Evolutionary conservation across 2,888 invertebrate species (phyloP), one percentile per base, ranked within the genome.

Genomic region (Elgonia sp.): DNA sequence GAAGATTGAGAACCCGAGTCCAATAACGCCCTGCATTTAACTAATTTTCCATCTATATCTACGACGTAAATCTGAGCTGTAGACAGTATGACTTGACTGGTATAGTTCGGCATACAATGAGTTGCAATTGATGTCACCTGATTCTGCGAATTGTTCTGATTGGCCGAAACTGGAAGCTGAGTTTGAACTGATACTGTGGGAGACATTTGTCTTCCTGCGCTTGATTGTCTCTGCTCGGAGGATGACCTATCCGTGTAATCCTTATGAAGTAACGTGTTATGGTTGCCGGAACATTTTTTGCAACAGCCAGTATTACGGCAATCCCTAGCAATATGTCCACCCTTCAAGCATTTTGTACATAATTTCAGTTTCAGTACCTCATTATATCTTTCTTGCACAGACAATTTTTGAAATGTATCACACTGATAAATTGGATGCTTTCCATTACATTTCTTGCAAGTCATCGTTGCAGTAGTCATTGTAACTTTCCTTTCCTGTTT

Each of bases 221-320:
- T 29, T 29, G 3, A 29, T 5, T 3, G 3, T 29, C 5, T 29
- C 29, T 29, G 5, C 29, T 3, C 29, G 29, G 1, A 29, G 29
- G 29, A 29, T 29, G 29, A 29, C 5, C 29, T n/a, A n/a, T n/a
- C n/a, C n/a, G n/a, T n/a, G n/a, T n/a, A n/a, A n/a, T n/a, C n/a
- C n/a, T n/a, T n/a, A n/a, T n/a, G n/a, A n/a, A n/a, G n/a, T n/a
- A 82, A 14, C 12, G 82, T 73, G 18, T 82, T 77, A 42, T 84
- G 70, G 29, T 55, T 72, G 2, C 20, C 1, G 14, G 70, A 0
- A 29, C 77, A 84, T 57, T 77, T 77, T 55, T 21, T 84, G 14
- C 84, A 84, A n/a, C n/a, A n/a, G n/a, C 12, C n/a, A 5, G 20
- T 70, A 76, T 46, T 77, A 76, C 50, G 16, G 18, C 84, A 84